These are phyloP conservation scores for Notarius lentiginosus DNA, from an alignment of 2,113 vertebrate species.

Conservation along the genomic window DNA sequence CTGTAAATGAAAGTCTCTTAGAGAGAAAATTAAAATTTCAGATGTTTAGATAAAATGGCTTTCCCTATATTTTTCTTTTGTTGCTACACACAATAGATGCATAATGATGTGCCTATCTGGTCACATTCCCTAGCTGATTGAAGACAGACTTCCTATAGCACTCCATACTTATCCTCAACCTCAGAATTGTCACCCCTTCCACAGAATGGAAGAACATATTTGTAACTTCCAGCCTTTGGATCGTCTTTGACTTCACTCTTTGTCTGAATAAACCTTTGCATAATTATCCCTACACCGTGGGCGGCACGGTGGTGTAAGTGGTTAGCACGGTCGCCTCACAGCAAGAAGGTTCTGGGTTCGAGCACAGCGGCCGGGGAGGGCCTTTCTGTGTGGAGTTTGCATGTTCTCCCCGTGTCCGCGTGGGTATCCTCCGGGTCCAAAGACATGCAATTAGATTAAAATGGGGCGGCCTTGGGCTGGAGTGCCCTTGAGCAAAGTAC, in stretches of 20 bases:
- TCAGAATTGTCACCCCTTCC: neutral
- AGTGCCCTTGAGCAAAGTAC: too few relatives aligned
- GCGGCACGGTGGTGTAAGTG: too few relatives aligned
- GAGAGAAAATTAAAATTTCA: conserved; percentile 55
- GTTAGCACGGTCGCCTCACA: too few relatives aligned
- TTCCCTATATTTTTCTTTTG: conserved; percentile 12
- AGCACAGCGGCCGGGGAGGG: too few relatives aligned
- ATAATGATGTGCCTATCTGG: neutral
- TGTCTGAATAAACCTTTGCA: neutral
- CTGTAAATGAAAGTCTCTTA: conserved; percentile 54
- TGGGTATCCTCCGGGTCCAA: too few relatives aligned
- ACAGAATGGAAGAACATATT: neutral
- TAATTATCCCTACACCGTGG: neutral
- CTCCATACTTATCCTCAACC: neutral
- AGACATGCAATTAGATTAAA: too few relatives aligned
- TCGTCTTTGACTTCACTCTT: neutral
- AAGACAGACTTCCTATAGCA: neutral
- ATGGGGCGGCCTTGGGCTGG: too few relatives aligned
- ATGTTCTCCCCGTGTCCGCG: too few relatives aligned
- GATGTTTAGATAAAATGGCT: conserved; percentile 9
- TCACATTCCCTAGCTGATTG: neutral
- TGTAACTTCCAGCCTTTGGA: neutral
- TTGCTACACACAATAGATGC: conserved; percentile 12
- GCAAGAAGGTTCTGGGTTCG: too few relatives aligned
- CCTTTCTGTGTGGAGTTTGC: too few relatives aligned